These are phyloP conservation scores for Drosophila falleni DNA, from an alignment of 2,888 invertebrate genomes.

Conservation along the genomic window DNA sequence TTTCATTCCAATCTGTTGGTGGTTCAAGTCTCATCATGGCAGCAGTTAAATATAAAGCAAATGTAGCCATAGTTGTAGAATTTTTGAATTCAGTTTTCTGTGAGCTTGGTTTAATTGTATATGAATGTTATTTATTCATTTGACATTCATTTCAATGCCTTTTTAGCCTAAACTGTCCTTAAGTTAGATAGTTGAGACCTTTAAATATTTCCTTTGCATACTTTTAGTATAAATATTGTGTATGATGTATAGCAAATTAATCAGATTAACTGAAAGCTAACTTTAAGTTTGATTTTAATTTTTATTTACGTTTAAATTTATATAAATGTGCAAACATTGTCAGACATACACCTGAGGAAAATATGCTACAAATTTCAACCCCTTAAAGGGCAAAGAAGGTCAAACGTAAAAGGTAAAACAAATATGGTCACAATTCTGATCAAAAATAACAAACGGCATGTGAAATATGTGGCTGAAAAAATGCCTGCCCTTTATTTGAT, in stretches of 20 bases:
- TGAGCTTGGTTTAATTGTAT: background rate
- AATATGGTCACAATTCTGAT: constrained; percentile 52
- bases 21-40: constrained; percentile 46
- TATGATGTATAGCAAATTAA: too few species aligned
- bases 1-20: constrained; percentile 34
- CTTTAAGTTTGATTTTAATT: background rate
- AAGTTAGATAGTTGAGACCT: too few species aligned
- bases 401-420: constrained; percentile 24
- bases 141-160: background rate
- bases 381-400: constrained; percentile 31
- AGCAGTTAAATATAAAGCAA: constrained; percentile 18
- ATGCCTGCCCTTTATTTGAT: constrained; percentile 51
- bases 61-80: constrained; percentile 20
- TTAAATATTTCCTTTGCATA: background rate
- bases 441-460: constrained; percentile 76
- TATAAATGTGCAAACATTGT: background rate
- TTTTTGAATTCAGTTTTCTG: background rate
- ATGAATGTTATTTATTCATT: background rate
- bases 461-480: constrained; percentile 59
- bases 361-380: constrained; percentile 51
- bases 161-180: too few species aligned
- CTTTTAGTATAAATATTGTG: background rate
- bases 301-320: background rate
- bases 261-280: background rate
- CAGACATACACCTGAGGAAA: constrained; percentile 15